Evolutionary conservation across 2,113 vertebrate species (phyloP).

Genomic region (Mastomys coucha): DNA sequence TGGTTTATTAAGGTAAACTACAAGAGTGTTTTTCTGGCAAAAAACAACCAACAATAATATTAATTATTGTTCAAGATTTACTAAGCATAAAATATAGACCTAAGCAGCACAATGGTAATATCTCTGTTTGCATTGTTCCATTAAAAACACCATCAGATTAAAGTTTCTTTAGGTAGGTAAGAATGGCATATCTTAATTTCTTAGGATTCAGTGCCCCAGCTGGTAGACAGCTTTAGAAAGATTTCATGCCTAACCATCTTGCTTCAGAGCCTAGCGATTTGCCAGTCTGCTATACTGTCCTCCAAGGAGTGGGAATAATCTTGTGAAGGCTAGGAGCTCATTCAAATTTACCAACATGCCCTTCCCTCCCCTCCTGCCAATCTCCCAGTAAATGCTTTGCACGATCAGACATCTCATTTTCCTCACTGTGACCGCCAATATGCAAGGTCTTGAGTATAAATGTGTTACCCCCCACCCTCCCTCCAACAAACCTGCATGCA

Average conservation of each 20-base stretch:
- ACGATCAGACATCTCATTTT: constrained; percentile 67
- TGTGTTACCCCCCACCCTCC: not conserved
- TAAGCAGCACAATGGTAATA: not conserved
- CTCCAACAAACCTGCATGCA: not conserved
- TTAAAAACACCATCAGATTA: not conserved
- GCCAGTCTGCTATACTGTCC: not conserved
- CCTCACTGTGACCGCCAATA: constrained; percentile 17
- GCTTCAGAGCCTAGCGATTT: not conserved
- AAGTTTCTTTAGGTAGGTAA: not conserved
- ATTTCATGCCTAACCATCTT: not conserved
- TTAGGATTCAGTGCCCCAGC: not conserved
- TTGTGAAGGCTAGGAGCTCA: not conserved
- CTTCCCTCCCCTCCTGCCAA: constrained; percentile 48
- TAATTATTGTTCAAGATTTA: not conserved
- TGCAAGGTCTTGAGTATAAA: constrained; percentile 58
- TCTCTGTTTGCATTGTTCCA: not conserved
- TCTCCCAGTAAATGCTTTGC: constrained; percentile 53
- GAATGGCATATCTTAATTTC: not conserved
- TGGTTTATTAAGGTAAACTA: not conserved
- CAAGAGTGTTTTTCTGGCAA: not conserved
- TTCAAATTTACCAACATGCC: constrained; percentile 29
- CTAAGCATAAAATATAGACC: not conserved
- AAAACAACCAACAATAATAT: not conserved
- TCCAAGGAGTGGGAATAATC: not conserved
- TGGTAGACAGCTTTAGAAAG: not conserved